Evolutionary conservation across 2,113 vertebrate genomes (phyloP).

Genomic region (Phalacrocorax pelagicus): DNA sequence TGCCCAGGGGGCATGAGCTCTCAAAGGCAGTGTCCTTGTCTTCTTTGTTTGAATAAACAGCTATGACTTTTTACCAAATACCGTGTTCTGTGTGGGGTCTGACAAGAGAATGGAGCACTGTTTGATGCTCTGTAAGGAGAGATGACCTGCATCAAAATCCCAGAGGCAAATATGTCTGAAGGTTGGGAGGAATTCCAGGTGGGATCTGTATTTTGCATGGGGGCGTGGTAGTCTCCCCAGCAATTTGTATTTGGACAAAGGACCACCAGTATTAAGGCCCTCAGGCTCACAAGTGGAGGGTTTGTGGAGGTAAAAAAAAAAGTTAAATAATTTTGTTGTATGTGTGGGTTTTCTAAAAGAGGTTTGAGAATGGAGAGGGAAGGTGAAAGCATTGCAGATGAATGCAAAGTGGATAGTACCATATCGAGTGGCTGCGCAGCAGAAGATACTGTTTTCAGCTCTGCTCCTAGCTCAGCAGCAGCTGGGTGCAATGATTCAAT

Average conservation of each 20-base stretch:
- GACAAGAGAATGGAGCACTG: not conserved
- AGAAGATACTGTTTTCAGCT: not conserved
- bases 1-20: not conserved
- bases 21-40: not conserved
- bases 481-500: constrained; percentile 40
- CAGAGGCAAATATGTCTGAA: not conserved
- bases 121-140: not conserved
- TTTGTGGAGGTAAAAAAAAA: not conserved
- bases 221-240: not conserved
- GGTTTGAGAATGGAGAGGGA: not conserved
- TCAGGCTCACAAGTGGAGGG: not conserved
- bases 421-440: not conserved
- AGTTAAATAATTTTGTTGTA: not conserved
- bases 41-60: not conserved
- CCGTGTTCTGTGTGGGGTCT: constrained; percentile 13
- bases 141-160: not conserved
- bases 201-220: not conserved
- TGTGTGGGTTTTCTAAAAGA: not conserved
- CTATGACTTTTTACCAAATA: not conserved
- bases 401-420: not conserved
- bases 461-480: not conserved
- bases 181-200: not conserved
- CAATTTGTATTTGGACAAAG: not conserved
- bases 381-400: not conserved
- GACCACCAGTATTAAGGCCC: not conserved